These are phyloP conservation scores for Phengaris alcon DNA, from an alignment of 2,888 invertebrate genomes.

Conservation along the genomic window DNA sequence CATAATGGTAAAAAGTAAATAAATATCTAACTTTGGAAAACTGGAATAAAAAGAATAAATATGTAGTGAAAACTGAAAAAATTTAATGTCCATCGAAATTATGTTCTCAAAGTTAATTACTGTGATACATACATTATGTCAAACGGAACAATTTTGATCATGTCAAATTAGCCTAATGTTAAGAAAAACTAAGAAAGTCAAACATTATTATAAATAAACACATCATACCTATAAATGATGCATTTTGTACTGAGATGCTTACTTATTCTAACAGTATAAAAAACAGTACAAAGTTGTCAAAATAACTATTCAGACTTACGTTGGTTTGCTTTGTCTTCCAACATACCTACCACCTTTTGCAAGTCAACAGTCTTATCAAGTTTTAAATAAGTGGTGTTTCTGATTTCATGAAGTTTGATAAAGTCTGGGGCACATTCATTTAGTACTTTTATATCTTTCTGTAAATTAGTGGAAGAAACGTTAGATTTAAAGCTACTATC, in stretches of 20 bases:
- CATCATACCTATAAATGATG: slow-evolving; percentile 29
- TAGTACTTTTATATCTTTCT: slow-evolving; percentile 86
- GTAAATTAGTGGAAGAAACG: slow-evolving; percentile 84
- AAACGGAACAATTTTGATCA: slow-evolving; percentile 22
- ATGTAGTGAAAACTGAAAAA: not conserved
- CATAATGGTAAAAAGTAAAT: not conserved
- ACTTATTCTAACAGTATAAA: slow-evolving; percentile 33
- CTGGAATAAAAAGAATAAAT: not conserved
- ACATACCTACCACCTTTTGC: slow-evolving; percentile 81
- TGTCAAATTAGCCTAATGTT: slow-evolving; percentile 19
- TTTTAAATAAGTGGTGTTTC: slow-evolving; percentile 86
- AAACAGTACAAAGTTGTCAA: slow-evolving; percentile 29
- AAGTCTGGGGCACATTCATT: slow-evolving; percentile 86
- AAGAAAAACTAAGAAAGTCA: slow-evolving; percentile 15
- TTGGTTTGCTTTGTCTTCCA: slow-evolving; percentile 81
- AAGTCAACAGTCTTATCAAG: slow-evolving; percentile 87
- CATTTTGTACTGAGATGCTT: slow-evolving; percentile 30
- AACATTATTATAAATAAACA: slow-evolving; percentile 25
- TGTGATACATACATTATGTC: slow-evolving; percentile 2
- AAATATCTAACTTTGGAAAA: not conserved
- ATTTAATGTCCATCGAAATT: not conserved
- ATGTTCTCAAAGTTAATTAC: not conserved
- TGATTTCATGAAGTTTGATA: slow-evolving; percentile 84
- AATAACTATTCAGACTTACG: slow-evolving; percentile 57
- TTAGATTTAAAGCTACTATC: slow-evolving; percentile 87